phyloP scores from a whole-genome alignment of 2,797 vertebrate genomes.

The Fundulus diaphanus region DNA sequence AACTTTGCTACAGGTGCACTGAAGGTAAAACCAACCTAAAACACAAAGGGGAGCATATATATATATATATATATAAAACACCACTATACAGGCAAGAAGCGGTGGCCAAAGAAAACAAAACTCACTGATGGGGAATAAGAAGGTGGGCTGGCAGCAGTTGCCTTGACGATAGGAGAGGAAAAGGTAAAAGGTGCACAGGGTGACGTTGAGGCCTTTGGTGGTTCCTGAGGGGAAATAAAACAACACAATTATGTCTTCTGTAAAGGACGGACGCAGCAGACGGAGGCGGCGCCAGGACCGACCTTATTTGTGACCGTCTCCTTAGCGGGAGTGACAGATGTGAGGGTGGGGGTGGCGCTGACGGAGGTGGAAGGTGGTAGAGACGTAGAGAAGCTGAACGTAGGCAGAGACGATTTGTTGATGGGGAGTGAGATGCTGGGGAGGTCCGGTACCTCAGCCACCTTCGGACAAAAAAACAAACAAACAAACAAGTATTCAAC shows the following conservation, averaged over 20 bases:
- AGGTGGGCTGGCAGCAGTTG: slow-evolving; percentile 89
- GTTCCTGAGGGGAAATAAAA: slow-evolving; percentile 70
- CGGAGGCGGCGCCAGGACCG: background rate
- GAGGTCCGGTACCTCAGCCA: slow-evolving; percentile 82
- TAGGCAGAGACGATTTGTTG: slow-evolving; percentile 84
- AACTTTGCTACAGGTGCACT: slow-evolving; percentile 92
- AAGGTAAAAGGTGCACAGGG: slow-evolving; percentile 89
- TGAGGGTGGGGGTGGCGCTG: slow-evolving; percentile 38
- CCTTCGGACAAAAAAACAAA: slow-evolving; percentile 73
- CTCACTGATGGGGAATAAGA: slow-evolving; percentile 90
- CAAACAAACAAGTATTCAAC: background rate
- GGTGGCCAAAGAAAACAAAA: slow-evolving; percentile 13
- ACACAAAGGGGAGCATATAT: slow-evolving; percentile 13
- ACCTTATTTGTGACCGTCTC: slow-evolving; percentile 68
- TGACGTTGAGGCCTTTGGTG: slow-evolving; percentile 69
- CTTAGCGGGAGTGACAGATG: slow-evolving; percentile 48
- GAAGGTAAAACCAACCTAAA: slow-evolving; percentile 93
- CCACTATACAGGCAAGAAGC: background rate
- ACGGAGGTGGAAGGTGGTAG: slow-evolving; percentile 67
- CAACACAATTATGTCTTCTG: background rate
- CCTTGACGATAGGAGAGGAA: slow-evolving; percentile 96
- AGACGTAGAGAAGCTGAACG: slow-evolving; percentile 86
- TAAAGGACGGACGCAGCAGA: background rate
- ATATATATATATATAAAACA: background rate
- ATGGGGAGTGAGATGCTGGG: slow-evolving; percentile 90